phyloP scores from a whole-genome alignment of 2,888 invertebrate species.

The Drosophila longiperda region DNA sequence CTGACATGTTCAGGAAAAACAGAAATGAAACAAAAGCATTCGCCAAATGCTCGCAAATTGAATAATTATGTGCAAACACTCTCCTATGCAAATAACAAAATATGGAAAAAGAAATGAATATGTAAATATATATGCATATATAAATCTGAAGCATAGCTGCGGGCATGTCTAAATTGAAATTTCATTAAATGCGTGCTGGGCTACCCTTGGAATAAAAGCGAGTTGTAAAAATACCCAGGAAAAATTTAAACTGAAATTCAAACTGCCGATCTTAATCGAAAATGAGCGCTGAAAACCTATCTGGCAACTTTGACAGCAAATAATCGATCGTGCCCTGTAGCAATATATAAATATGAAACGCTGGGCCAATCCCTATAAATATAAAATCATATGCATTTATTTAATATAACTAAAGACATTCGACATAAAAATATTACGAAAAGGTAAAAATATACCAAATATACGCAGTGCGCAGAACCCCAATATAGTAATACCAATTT shows the following conservation, averaged over 20 bases:
- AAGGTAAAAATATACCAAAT: no score
- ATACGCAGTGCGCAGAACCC: no score
- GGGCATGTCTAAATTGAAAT: constrained; percentile 54
- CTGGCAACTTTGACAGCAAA: background rate
- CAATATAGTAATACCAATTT: no score
- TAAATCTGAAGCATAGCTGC: constrained; percentile 28
- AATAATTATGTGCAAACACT: constrained; percentile 71
- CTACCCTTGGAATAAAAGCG: constrained; percentile 8
- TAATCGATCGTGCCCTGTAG: background rate
- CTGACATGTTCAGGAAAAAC: constrained; percentile 39
- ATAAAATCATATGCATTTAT: background rate
- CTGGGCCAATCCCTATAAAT: background rate
- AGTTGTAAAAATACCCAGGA: constrained; percentile 1
- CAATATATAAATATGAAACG: background rate
- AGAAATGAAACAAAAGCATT: constrained; percentile 51
- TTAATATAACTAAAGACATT: background rate
- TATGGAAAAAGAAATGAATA: constrained; percentile 20
- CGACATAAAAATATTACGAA: background rate
- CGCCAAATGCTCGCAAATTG: constrained; percentile 59
- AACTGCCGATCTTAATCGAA: background rate
- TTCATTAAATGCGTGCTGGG: constrained; percentile 43
- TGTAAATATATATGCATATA: constrained; percentile 15
- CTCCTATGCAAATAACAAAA: constrained; percentile 47
- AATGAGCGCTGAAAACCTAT: background rate
- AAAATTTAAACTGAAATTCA: background rate